Base-by-base conservation (phyloP, 2,888 invertebrate species). In the Microctonus aethiopoides region DNA sequence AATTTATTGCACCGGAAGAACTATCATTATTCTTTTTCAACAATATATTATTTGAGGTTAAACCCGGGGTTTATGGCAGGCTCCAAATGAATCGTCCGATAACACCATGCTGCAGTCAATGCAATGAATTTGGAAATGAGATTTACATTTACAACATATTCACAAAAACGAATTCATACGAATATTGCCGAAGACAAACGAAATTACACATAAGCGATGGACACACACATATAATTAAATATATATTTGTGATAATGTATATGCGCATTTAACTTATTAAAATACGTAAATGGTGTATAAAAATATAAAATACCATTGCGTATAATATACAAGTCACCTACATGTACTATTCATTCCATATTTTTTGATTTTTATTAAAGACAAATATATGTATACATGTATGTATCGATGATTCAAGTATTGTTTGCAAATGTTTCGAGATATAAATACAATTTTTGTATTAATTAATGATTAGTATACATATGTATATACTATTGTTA, bases 1-100 rank as follows among this genome's bases (percentile, higher is more conserved):
- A n/a, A n/a, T n/a, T n/a, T n/a, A n/a, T n/a, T n/a, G n/a, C n/a
- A n/a, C n/a, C n/a, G n/a, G n/a, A n/a, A n/a, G 9, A 54, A 26
- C 26, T 26, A 24, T 24, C 24, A 11, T 54, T 26, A 7, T 39
- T 22, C 61, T 41, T n/a, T n/a, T n/a, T 61, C 61, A 61, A 39
- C 41, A 61, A 41, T 61, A 34, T 26, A n/a, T 22, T 10, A 59
- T 59, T 61, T 61, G 39, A 61, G 61, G 61, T 61, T 61, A 61
- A 20, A 46, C 16, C 46, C n/a, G 46, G 46, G 46, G 46, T 16
- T 46, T 16, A 16, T 16, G 16, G 46, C 16, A 46, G n/a, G n/a
- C 13, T 39, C 13, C 39, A 6, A 13, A 39, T 3, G 39, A 39
- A 39, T 13, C n/a, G 39, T n/a, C 29, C 57, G 57, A 57, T 57